Evolutionary conservation across 2,113 vertebrate species (phyloP).

Genomic region (Heterotis niloticus): DNA sequence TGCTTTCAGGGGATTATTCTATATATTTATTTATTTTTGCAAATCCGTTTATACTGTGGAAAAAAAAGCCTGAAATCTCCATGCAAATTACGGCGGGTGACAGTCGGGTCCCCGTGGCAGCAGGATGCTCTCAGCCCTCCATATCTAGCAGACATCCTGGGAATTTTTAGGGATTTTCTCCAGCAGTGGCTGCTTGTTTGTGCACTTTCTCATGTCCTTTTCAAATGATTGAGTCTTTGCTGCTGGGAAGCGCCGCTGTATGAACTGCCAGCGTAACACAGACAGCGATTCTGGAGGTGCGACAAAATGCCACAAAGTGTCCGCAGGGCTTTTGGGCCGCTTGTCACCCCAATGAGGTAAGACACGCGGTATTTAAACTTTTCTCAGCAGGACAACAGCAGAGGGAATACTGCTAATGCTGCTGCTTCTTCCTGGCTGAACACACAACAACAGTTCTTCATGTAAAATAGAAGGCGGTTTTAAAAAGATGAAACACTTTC

Average conservation of each 20-base stretch:
- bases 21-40: neutral
- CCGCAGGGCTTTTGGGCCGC: too few species aligned
- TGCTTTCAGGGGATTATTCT: neutral
- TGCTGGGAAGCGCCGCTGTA: neutral
- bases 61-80: neutral
- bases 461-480: too few species aligned
- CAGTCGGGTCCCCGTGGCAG: neutral
- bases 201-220: neutral
- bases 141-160: conserved; percentile 2
- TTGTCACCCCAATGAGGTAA: conserved; percentile 28
- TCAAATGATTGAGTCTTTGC: conserved; percentile 8
- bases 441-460: too few species aligned
- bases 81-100: neutral
- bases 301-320: too few species aligned
- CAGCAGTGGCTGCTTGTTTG: neutral
- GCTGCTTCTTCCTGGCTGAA: too few species aligned
- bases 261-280: neutral
- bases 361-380: too few species aligned
- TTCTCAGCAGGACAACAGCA: too few species aligned
- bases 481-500: too few species aligned
- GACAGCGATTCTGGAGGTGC: too few species aligned
- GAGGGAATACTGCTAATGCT: too few species aligned
- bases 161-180: conserved; percentile 21
- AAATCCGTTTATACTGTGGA: neutral
- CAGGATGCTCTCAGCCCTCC: neutral